Evolutionary conservation across 2,113 vertebrate species (phyloP), one percentile per base, ranked within the genome.

Genomic region (Lepisosteus oculatus): DNA sequence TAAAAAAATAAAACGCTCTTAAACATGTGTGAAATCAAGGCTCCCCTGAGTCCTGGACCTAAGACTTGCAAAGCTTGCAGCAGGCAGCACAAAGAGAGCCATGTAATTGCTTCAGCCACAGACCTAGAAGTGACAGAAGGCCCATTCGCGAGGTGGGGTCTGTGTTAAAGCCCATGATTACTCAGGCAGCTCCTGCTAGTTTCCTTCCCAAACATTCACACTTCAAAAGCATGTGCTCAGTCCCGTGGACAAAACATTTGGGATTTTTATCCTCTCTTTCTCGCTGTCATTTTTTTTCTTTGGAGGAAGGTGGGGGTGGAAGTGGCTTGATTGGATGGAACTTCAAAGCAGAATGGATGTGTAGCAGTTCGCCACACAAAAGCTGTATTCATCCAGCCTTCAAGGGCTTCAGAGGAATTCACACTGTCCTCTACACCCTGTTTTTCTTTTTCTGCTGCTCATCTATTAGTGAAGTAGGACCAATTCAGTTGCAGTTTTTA

Each of bases 121-220:
- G 69, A 63, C 55, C 64, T 54, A 9, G 68, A 63, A 62, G 68
- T 67, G 68, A 75, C 17, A 42, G 55, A 7, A 66, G 69, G 74
- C 71, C 71, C 69, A 75, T 68, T 68, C 74, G 71, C 67, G 69
- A 55, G 74, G 56, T 71, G 74, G 68, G 29, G 55, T 70, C 45
- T 11, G 5, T 51, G 55, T 13, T 12, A 64, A 55, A 63, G 69
- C 63, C 55, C 68, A 15, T 65, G 17, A 55, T 61, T 51, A 69
- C 14, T 55, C 71, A 55, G 64, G 57, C 74, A 55, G 69, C 41
- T 51, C 45, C 69, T 45, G 15, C 64, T 11, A 11, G 47, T 61
- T 47, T 17, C 65, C 57, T 66, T 62, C 45, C 65, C 55, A 17
- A 61, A 29, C 66, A 43, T 65, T 72, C 62, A 65, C 70, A 72